Conservation (phyloP, 2,797 vertebrate species). For the Propithecus perrieri region DNA sequence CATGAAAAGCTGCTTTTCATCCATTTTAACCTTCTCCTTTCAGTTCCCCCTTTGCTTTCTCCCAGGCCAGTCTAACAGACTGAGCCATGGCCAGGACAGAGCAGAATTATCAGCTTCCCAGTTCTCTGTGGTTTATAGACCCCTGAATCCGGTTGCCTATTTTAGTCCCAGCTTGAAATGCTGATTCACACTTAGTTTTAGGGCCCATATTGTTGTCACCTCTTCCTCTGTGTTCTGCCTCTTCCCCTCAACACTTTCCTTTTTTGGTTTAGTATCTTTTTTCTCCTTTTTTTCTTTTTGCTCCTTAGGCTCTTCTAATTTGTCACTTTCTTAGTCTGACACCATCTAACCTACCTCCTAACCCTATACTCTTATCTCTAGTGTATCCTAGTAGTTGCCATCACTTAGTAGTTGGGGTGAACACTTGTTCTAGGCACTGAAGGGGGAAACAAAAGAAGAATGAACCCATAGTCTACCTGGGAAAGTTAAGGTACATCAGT, state of each 20-base stretch:
- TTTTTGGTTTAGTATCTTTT: not conserved
- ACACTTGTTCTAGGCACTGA: not conserved
- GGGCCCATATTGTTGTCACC: not conserved
- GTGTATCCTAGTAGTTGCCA: not conserved
- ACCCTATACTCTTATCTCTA: not conserved
- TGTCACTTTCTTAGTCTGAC: not conserved
- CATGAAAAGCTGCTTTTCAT: slow-evolving; percentile 44
- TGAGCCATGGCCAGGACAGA: not conserved
- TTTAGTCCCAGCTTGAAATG: slow-evolving; percentile 50
- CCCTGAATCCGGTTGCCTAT: slow-evolving; percentile 52
- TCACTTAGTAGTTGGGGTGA: not conserved
- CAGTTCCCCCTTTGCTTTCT: slow-evolving; percentile 40
- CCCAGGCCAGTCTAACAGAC: not conserved
- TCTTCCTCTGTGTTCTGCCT: slow-evolving; percentile 10
- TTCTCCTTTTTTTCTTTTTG: not conserved
- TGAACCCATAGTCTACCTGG: not conserved
- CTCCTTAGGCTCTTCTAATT: not conserved
- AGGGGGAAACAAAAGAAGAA: not conserved
- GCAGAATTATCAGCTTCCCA: slow-evolving; percentile 54
- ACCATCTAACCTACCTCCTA: not conserved
- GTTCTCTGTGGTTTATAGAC: slow-evolving; percentile 58
- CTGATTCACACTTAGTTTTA: slow-evolving; percentile 63
- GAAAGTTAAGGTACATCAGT: not conserved
- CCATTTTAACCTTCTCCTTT: slow-evolving; percentile 49
- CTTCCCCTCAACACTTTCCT: slow-evolving; percentile 35